Base-by-base conservation (phyloP, 2,888 invertebrate species). In the Cephalotes varians region DNA sequence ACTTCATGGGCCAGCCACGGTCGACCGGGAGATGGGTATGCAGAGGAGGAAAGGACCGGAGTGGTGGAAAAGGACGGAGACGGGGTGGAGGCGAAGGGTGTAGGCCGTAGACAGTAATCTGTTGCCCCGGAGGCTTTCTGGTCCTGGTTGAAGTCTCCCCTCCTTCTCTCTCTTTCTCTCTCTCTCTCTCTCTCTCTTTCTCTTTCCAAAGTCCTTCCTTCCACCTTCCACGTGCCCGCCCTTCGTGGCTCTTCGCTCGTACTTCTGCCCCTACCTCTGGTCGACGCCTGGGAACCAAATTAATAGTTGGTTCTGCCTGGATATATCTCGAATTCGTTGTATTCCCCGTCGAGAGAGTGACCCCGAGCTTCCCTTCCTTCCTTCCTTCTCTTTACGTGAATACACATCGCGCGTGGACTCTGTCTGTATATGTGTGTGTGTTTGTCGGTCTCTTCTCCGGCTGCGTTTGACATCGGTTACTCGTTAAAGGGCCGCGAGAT, bases 271-370 rank as follows among this genome's bases (percentile, higher is more conserved):
- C 83, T 85, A 85, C 88, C 34, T 25, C 74, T 34, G 34, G 25
- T 81, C 73, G 85, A 89, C 91, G 90, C 93, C 93, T 94, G 94
- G 93, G 94, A 94, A 94, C 94, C 92, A 93, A 94, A 94, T 94
- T 94, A 94, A 94, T 94, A 94, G 94, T 92, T 92, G 90, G 92
- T 93, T 92, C 92, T 91, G 90, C 88, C 77, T 88, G 91, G 90
- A 92, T 92, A 91, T 91, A 91, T 92, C 93, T 92, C 91, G 91
- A 90, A 92, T 92, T 92, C 90, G 87, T 89, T 91, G 88, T 92
- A 92, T 93, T 89, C 91, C 88, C 92, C 82, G 82, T 81, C 84
- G 85, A 79, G 77, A 90, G 73, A 90, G 73, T 88, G 87, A 88
- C 85, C 89, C 77, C 85, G 58, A 60, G 81, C 80, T 74, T 84